These are phyloP conservation scores for Vireo altiloquus DNA, from an alignment of 2,113 vertebrate genomes.

Conservation along the genomic window DNA sequence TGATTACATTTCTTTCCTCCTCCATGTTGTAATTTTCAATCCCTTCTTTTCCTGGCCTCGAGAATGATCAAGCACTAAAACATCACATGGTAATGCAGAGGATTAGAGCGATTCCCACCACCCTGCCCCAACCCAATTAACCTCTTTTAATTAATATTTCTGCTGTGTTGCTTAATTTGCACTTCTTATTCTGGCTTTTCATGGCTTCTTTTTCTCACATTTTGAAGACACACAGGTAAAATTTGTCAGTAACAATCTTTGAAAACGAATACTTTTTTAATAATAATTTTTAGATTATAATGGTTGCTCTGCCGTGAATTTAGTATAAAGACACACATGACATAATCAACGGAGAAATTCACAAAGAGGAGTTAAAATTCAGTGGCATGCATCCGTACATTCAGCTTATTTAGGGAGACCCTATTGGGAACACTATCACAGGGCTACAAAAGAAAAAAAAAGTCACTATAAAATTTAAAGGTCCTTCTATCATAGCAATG, in stretches of 20 bases:
- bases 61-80: neutral
- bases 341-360: neutral
- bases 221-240: neutral
- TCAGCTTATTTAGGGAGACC: neutral
- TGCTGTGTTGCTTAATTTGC: constrained; percentile 1
- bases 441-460: neutral
- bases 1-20: neutral
- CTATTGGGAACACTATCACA: neutral
- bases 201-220: neutral
- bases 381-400: neutral
- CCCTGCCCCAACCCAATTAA: constrained; percentile 29
- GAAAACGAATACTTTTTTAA: neutral
- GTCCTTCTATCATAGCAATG: neutral
- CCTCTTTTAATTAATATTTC: constrained; percentile 54
- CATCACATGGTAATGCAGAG: neutral
- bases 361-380: neutral
- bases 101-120: constrained; percentile 25
- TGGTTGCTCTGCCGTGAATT: neutral
- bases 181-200: neutral
- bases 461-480: neutral
- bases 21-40: neutral
- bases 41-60: neutral
- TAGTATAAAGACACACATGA: neutral
- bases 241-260: neutral
- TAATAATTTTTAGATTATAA: neutral